These are phyloP conservation scores for Paragorgia papillata DNA, from an alignment of 92 coral and sea anemone species.

Conservation along the genomic window DNA sequence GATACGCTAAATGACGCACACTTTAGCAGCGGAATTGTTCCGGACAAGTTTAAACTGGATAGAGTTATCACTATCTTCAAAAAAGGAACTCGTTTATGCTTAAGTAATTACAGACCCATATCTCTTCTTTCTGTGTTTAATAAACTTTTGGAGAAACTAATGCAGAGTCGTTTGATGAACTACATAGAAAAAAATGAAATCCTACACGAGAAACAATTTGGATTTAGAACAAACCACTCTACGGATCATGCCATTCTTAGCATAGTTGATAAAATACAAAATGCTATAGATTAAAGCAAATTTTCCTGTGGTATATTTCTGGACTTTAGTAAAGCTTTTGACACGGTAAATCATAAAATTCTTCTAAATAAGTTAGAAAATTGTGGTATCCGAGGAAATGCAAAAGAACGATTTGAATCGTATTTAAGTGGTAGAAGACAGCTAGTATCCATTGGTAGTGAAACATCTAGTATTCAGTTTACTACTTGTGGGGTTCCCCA, in stretches of 20 bases:
- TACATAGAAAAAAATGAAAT: constrained; percentile 34
- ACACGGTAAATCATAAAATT: constrained; percentile 56
- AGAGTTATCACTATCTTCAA: constrained; percentile 43
- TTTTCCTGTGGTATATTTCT: constrained; percentile 61
- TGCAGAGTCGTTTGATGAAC: constrained; percentile 11
- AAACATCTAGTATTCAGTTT: constrained; percentile 30
- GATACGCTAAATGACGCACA: too few species aligned
- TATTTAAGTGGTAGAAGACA: constrained; percentile 57
- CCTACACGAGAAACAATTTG: constrained; percentile 34
- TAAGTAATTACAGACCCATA: constrained; percentile 36
- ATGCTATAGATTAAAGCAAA: constrained; percentile 41
- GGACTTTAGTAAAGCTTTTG: constrained; percentile 55
- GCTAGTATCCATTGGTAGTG: constrained; percentile 56
- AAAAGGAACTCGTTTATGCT: constrained; percentile 34
- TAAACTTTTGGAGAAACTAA: constrained; percentile 32
- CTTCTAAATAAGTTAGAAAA: constrained; percentile 52
- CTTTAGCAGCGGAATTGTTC: too few species aligned
- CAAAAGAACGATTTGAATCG: constrained; percentile 58
- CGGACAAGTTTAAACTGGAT: constrained; percentile 39
- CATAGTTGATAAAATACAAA: constrained; percentile 41
- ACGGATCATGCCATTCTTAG: constrained; percentile 49
- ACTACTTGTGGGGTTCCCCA: constrained; percentile 65
- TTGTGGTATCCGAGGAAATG: constrained; percentile 55
- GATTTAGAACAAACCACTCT: constrained; percentile 38
- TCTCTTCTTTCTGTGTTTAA: constrained; percentile 33